Evolutionary conservation across 2,797 vertebrate species (phyloP).

Genomic region (Xenentodon cancila): DNA sequence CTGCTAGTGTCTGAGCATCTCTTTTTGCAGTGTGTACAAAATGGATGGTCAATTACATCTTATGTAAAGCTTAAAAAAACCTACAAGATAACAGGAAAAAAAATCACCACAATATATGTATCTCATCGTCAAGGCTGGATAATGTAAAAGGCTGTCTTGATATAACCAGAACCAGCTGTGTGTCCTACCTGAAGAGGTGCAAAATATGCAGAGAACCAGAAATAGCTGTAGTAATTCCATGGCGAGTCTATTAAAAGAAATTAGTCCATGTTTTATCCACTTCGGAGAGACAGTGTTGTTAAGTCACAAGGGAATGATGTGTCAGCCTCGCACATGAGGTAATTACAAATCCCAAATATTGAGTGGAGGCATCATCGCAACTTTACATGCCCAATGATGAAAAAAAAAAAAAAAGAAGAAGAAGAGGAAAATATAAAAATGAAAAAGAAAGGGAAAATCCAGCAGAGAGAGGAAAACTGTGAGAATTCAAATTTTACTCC

Average conservation of each 20-base stretch:
- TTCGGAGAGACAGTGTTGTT: conserved; percentile 63
- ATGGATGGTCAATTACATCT: conserved; percentile 2
- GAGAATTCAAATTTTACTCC: conserved; percentile 62
- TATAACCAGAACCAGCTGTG: conserved; percentile 33
- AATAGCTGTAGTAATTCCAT: conserved; percentile 84
- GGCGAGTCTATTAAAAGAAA: conserved; percentile 63
- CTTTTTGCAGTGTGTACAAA: too few species aligned
- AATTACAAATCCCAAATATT: conserved; percentile 72
- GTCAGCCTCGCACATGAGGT: conserved; percentile 46
- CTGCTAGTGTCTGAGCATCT: too few species aligned
- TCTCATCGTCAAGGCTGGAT: conserved; percentile 15
- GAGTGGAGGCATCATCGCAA: conserved; percentile 74
- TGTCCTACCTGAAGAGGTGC: conserved; percentile 80
- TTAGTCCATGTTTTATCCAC: conserved; percentile 85
- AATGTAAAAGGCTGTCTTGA: conserved; percentile 15
- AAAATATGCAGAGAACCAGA: conserved; percentile 76
- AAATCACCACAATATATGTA: not conserved
- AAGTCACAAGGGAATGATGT: conserved; percentile 63
- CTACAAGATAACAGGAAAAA: too few species aligned
- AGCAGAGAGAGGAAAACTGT: not conserved
- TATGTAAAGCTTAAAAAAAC: too few species aligned
- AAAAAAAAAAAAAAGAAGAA: not conserved
- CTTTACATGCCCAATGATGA: conserved; percentile 66
- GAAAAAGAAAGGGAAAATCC: conserved; percentile 44
- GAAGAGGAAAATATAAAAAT: not conserved